A percentile compares a stretch with the other conserved stretches of the same genome.
These are phyloP conservation scores for Acholoe squamosa DNA, from an alignment of 2,888 invertebrate genomes.

Conservation along the genomic window DNA sequence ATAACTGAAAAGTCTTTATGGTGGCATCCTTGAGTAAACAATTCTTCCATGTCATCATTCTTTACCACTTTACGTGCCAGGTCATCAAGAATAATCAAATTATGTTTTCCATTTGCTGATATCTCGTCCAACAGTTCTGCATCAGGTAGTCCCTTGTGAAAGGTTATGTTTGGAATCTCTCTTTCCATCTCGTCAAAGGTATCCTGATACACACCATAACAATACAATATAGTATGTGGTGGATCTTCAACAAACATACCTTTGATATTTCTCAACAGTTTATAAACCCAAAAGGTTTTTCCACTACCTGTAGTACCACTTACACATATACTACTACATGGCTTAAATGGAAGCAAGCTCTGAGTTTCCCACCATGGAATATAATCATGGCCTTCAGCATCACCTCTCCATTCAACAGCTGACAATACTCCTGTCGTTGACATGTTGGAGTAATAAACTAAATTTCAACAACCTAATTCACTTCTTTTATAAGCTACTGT, in stretches of 20 bases:
- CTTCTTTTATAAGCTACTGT: too few relatives aligned
- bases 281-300: slow-evolving; percentile 20
- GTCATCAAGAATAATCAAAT: slow-evolving; percentile 42
- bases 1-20: slow-evolving; percentile 42
- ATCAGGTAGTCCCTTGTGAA: slow-evolving; percentile 31
- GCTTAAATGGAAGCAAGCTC: slow-evolving; percentile 3
- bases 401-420: background rate
- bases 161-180: background rate
- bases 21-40: slow-evolving; percentile 56
- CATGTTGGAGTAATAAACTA: too few relatives aligned
- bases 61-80: slow-evolving; percentile 31
- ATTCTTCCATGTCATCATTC: slow-evolving; percentile 30
- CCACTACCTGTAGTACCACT: background rate
- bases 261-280: background rate
- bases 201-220: background rate
- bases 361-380: slow-evolving; percentile 27
- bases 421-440: too few relatives aligned
- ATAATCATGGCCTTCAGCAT: background rate
- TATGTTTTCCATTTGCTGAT: background rate
- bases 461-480: too few relatives aligned
- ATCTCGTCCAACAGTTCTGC: background rate
- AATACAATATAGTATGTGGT: background rate
- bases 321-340: slow-evolving; percentile 5
- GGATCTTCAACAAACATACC: slow-evolving; percentile 21
- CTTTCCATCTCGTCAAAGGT: slow-evolving; percentile 14